These are phyloP conservation scores for Nudaria mundana DNA, from an alignment of 2,888 invertebrate genomes.

Conservation along the genomic window DNA sequence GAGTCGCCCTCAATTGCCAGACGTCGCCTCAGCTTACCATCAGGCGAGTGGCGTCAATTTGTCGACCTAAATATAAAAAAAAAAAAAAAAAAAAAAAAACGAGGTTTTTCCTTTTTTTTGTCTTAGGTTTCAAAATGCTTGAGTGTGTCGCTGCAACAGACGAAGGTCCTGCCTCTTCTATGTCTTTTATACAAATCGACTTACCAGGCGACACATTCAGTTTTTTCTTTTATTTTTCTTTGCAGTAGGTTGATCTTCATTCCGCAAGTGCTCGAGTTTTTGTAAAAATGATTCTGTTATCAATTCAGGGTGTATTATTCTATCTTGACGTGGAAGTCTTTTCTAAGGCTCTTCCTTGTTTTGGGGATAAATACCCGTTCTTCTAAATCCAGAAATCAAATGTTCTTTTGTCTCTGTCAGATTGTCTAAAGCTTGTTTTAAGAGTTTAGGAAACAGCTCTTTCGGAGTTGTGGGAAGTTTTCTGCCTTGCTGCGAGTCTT, in stretches of 20 bases:
- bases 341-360: conserved; percentile 7
- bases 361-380: conserved; percentile 7
- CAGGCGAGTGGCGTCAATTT: too few relatives aligned
- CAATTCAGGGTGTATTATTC: not conserved
- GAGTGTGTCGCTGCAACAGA: conserved; percentile 1
- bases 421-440: conserved; percentile 8
- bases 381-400: conserved; percentile 11
- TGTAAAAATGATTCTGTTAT: not conserved
- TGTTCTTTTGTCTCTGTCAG: conserved; percentile 9
- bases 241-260: not conserved
- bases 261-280: not conserved
- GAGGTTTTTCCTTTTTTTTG: conserved; percentile 4
- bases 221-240: conserved; percentile 9
- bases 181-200: conserved; percentile 6
- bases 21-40: too few relatives aligned
- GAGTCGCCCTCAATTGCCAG: too few relatives aligned
- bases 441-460: conserved; percentile 9
- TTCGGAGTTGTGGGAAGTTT: conserved; percentile 9
- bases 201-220: conserved; percentile 7
- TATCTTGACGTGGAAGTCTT: not conserved
- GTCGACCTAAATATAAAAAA: too few relatives aligned
- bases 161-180: conserved; percentile 7
- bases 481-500: conserved; percentile 2
- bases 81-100: too few relatives aligned
- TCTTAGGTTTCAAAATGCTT: not conserved